These are phyloP conservation scores for Drosophila diplacantha DNA, from an alignment of 2,888 invertebrate species.

Conservation along the genomic window DNA sequence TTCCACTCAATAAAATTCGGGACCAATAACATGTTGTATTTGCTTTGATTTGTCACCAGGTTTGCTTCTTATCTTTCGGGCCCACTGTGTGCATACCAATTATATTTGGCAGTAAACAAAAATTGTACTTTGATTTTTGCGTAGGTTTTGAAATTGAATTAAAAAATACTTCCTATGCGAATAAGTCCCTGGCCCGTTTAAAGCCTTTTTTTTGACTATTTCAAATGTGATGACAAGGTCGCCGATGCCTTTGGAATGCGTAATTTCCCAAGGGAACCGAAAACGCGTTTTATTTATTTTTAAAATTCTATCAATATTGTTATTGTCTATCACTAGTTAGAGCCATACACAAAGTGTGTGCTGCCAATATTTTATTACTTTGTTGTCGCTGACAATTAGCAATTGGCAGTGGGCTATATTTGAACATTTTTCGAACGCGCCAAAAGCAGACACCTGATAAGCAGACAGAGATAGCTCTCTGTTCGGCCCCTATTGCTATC, in stretches of 20 bases:
- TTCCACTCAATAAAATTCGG: conserved; percentile 15
- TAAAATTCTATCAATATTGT: conserved; percentile 23
- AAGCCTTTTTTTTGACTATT: conserved; percentile 32
- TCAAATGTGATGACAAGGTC: conserved; percentile 35
- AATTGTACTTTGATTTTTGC: conserved; percentile 19
- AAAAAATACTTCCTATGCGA: conserved; percentile 13
- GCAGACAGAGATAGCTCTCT: conserved; percentile 26
- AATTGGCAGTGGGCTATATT: conserved; percentile 15
- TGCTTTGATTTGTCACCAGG: conserved; percentile 31
- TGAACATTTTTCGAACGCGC: conserved; percentile 29
- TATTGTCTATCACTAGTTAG: conserved; percentile 13
- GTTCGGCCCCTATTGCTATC: conserved; percentile 14
- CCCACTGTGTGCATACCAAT: conserved; percentile 33
- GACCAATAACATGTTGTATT: conserved; percentile 36
- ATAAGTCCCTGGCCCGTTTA: conserved; percentile 40
- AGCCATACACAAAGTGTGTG: conserved; percentile 11
- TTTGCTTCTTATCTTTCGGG: conserved; percentile 19
- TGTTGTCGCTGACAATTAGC: conserved; percentile 32
- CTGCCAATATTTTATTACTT: conserved; percentile 33
- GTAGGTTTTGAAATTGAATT: conserved; percentile 22
- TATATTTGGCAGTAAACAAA: conserved; percentile 15
- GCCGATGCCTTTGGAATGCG: conserved; percentile 34
- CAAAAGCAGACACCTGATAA: conserved; percentile 32
- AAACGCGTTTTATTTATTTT: conserved; percentile 7
- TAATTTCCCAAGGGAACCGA: conserved; percentile 19